Evolutionary conservation across 1,140 invertebrate species (phyloP), one percentile per base, ranked within the genome.

Genomic region (Orius insidiosus): DNA sequence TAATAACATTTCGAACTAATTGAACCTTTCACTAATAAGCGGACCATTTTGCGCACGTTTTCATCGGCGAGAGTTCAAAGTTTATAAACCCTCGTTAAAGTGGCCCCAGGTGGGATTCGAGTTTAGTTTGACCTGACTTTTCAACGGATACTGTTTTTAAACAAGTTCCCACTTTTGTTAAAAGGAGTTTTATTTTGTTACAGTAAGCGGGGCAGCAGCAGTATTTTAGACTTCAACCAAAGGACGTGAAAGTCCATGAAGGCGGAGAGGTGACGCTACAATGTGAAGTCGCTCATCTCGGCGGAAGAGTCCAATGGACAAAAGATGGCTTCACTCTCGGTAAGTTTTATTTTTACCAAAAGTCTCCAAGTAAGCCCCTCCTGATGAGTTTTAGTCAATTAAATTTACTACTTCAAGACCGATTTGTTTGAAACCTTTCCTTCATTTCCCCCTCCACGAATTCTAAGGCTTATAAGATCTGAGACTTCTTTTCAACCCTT

Each of bases 301-400:
- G 73, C 11, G 89, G 89, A 10, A 72, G 74, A 51, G 85, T 92
- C 46, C 89, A 94, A 59, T 95, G 90, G 90, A 85, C 85, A 39
- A 92, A 92, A 63, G 86, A 93, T 65, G 87, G 88, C 47, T 90
- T 93, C 60, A 85, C 83, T 18, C 71, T 92, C 53, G 88, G 89
- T 81, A 68, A 74, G 70, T 65, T 5, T 13, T 33, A 15, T 44
- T 38, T 14, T 18, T 14, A 36, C 35, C 24, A 3, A 24, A 4
- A 3, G 24, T 3, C 24, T 24, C 7, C 24, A 24, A 24, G 7
- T 24, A 24, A 24, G 24, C 3, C 24, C 24, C 24, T 24, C 24
- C n/a, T n/a, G n/a, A 24, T 24, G 24, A 24, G 24, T 24, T 24
- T 24, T 24, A 24, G 24, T 24, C 24, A 24, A 24, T 24, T 24